Base-by-base conservation (phyloP, 2,113 vertebrate genomes). In the Cinclus mexicanus region DNA sequence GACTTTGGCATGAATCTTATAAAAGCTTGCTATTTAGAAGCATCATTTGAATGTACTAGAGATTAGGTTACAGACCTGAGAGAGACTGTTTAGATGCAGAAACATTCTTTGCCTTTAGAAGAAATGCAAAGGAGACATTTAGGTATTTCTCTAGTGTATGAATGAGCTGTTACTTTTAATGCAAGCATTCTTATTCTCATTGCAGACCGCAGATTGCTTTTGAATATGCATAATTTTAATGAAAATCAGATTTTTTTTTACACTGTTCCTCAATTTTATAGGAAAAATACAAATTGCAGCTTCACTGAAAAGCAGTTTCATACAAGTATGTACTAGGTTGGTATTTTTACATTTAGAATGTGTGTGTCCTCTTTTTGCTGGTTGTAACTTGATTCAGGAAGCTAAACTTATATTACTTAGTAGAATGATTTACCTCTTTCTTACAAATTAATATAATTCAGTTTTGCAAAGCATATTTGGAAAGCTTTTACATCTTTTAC, bases 1-100 rank as follows among this genome's bases (percentile, higher is more conserved):
- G 81, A 89, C 68, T 80, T 88, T 25, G 52, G 53, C 71, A 78
- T 92, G 90, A 92, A 89, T 89, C 49, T 85, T 71, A 50, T 6
- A 92, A 85, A 33, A 89, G 31, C 75, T 83, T 86, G 29, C 68
- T 91, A n/a, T 94, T 95, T 90, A 89, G 88, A 76, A 80, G 12
- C 46, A 53, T 93, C 26, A 69, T 92, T 93, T 83, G 28, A 82
- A 55, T 52, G 23, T 85, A 61, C 26, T 41, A 24, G 15, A 94
- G 31, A 61, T 75, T 61, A 69, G 25, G 28, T 90, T 96, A n/a
- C 41, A 53, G 60, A 71, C 26, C 29, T 69, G 41, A 70, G 42
- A 92, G 46, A 63, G 11, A n/a, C 8, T 5, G 2, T 82, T 81
- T 61, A 71, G 53, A 49, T 4, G 1, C 35, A 61, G 46, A 63